A percentile compares a stretch with the other conserved stretches of the same genome.
Conservation (phyloP, 1,140 invertebrate species). For the Acromyrmex charruanus region DNA sequence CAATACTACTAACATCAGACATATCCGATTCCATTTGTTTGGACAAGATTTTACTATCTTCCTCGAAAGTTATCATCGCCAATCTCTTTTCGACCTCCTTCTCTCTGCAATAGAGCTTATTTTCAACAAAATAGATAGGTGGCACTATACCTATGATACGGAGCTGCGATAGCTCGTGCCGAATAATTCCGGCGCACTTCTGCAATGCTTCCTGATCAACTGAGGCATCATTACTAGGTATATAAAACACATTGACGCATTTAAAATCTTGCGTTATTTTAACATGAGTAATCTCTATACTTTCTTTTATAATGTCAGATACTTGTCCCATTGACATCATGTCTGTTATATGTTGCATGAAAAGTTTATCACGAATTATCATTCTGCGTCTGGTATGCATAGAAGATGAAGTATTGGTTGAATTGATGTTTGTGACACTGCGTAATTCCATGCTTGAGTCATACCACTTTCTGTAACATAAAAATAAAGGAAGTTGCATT, state of each 20-base stretch:
- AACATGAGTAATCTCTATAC: conserved; percentile 90
- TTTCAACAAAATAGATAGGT: conserved; percentile 90
- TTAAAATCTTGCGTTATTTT: conserved; percentile 89
- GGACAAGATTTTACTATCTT: conserved; percentile 86
- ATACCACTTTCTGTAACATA: conserved; percentile 67
- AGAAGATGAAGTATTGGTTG: conserved; percentile 40
- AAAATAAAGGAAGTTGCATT: conserved; percentile 5
- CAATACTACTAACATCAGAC: background rate
- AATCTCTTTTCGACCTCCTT: conserved; percentile 88
- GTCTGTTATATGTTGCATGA: conserved; percentile 92
- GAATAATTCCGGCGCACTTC: conserved; percentile 86
- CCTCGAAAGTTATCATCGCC: conserved; percentile 88
- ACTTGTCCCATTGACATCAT: conserved; percentile 90
- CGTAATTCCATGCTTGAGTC: conserved; percentile 34
- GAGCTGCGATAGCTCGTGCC: conserved; percentile 90
- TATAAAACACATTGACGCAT: conserved; percentile 90
- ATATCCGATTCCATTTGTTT: background rate
- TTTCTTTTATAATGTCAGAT: conserved; percentile 87
- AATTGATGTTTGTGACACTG: background rate
- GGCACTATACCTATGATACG: conserved; percentile 91
- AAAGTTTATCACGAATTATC: conserved; percentile 91
- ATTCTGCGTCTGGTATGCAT: conserved; percentile 82
- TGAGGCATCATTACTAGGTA: conserved; percentile 83
- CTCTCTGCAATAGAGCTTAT: conserved; percentile 86
- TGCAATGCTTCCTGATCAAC: conserved; percentile 87